Percentiles rank a stretch among this genome's conserved stretches.
Conservation (phyloP, 2,113 vertebrate genomes). For the Pseudorhombus dupliciocellatus region DNA sequence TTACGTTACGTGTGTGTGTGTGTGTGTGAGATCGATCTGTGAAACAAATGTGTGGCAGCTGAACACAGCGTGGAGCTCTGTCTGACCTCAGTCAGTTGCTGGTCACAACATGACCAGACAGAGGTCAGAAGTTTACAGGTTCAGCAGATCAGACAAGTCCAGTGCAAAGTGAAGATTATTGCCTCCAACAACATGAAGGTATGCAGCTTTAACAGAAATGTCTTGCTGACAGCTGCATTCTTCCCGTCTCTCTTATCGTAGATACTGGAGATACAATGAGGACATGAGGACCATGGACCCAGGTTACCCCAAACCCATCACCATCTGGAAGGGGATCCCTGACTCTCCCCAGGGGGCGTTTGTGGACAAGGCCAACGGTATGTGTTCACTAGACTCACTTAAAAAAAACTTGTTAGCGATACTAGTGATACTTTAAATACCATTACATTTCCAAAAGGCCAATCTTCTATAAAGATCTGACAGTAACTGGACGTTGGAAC, state of each 20-base stretch:
- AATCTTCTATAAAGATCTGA: no score
- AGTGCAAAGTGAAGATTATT: no score
- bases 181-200: no score
- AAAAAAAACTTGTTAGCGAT: slow-evolving; percentile 7
- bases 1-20: slow-evolving; percentile 6
- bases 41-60: slow-evolving; percentile 19
- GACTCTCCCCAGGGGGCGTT: slow-evolving; percentile 98
- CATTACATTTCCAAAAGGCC: background rate
- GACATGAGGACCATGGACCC: slow-evolving; percentile 98
- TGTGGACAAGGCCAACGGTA: slow-evolving; percentile 97
- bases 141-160: background rate
- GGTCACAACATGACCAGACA: slow-evolving; percentile 5
- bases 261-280: slow-evolving; percentile 99
- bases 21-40: slow-evolving; percentile 24
- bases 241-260: slow-evolving; percentile 57
- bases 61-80: slow-evolving; percentile 23
- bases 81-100: slow-evolving; percentile 9
- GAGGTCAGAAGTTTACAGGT: background rate
- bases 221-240: background rate
- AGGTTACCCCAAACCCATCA: slow-evolving; percentile 97
- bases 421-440: background rate
- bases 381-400: background rate
- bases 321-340: slow-evolving; percentile 97
- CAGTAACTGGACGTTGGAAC: background rate
- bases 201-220: no score